These are phyloP conservation scores for Drosophila sp. DNA, from an alignment of 1,140 invertebrate genomes.

Conservation along the genomic window DNA sequence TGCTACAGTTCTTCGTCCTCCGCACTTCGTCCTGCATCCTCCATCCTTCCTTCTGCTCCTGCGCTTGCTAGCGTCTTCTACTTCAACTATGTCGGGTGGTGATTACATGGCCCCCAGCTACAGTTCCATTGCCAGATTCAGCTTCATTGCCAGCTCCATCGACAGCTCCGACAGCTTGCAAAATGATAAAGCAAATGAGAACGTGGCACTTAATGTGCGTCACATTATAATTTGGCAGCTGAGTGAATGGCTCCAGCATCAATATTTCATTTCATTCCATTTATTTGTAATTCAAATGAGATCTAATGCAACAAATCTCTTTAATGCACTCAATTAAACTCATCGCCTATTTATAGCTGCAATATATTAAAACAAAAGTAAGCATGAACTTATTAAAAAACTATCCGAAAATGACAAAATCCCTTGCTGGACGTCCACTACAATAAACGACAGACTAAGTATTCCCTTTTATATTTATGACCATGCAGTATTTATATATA, in stretches of 20 bases:
- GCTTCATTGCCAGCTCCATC: background rate
- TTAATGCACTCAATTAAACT: conserved; percentile 54
- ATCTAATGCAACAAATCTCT: conserved; percentile 26
- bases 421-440: conserved; percentile 13
- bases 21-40: conserved; percentile 14
- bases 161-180: conserved; percentile 46
- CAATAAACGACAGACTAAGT: conserved; percentile 32
- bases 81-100: conserved; percentile 11
- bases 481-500: background rate
- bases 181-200: conserved; percentile 62
- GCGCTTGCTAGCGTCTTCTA: conserved; percentile 3
- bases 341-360: conserved; percentile 32
- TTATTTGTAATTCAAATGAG: conserved; percentile 30
- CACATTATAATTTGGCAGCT: conserved; percentile 79
- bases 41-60: background rate
- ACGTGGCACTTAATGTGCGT: conserved; percentile 72
- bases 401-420: conserved; percentile 14
- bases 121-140: background rate
- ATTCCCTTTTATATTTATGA: background rate
- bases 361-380: background rate
- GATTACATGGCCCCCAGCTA: conserved; percentile 8
- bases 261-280: conserved; percentile 51
- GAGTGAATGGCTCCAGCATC: conserved; percentile 55
- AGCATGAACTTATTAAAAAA: conserved; percentile 47
- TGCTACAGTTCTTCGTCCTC: conserved; percentile 10